Evolutionary conservation across 2,113 vertebrate species (phyloP), one percentile per base, ranked within the genome.

Genomic region (Myiopsitta monachus): DNA sequence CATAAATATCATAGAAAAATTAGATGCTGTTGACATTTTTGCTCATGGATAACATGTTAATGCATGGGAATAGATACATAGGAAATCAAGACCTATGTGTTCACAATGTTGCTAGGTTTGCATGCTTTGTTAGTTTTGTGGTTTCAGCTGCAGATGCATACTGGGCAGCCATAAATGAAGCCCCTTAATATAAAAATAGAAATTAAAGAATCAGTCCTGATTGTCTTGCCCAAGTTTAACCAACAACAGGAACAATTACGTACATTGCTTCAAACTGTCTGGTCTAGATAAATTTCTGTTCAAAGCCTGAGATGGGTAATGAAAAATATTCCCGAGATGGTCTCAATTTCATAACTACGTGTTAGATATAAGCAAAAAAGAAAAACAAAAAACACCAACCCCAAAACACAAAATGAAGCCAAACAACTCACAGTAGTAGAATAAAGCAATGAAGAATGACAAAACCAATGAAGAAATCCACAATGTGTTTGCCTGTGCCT

Each of bases 371-470:
- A 93, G 69, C 24, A 90, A 81, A 88, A 93, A 90, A 81, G 83
- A 93, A 88, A 11, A 24, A 10, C 9, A 70, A 14, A 9, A 14
- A 24, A 4, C 9, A 51, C 10, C 33, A 38, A 1, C 3, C 4
- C 16, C 55, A 55, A 81, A 90, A 51, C 74, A 83, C 33, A 55
- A 93, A 90, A 93, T 44, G 47, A 94, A 93, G 66, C 69, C 73
- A 84, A 96, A 94, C 76, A 95, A 66, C 44, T 94, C 94, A 94
- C 86, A 85, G 83, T 68, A 87, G 92, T 54, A 94, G 94, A 96
- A 96, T 90, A 95, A 94, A 94, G 76, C 83, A 87, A 83, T 63
- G 79, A 85, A 92, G 91, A 94, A 96, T 66, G 95, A 87, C 92
- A 97, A 93, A 92, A 70, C 31, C 76, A 62, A 79, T 72, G 92